Evolutionary conservation across 2,888 invertebrate species (phyloP), one percentile per base, ranked within the genome.

Genomic region (Villa cingulata): DNA sequence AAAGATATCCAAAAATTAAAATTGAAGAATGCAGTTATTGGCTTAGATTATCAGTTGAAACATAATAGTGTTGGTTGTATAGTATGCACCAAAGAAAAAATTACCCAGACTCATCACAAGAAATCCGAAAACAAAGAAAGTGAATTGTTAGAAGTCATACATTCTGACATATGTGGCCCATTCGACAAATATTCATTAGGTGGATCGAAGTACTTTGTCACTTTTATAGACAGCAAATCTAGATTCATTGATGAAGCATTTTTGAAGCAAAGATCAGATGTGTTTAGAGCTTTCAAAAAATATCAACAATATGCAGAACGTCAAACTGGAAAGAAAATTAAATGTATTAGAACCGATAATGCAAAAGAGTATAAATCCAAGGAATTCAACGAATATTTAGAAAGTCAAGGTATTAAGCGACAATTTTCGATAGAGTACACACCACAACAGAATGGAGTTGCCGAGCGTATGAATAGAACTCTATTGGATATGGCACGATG

Each of bases 371-470:
- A 58, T 39, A 23, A 56, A 6, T 36, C 36, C 3, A 43, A 27
- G 5, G 34, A 53, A 43, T 37, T 58, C 16, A 41, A 44, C 19
- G 37, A 54, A 18, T 54, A 53, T 41, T 43, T 56, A 3, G 45
- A 51, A 23, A 36, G 48, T 14, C 41, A 56, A 41, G 57, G 58
- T 20, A 59, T 56, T 17, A 41, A 54, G 27, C 43, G 51, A 16
- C 55, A 57, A 38, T 48, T 46, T 36, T 55, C 55, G 5, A n/a
- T 23, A 4, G 40, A 40, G 50, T 56, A 56, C 39, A 51, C 54
- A 14, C 55, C 57, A 12, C 51, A 57, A 16, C 58, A 57, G 46
- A 59, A 59, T 37, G 57, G 58, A 14, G 52, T 59, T 10, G 55
- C 57, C 0, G 58, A 57, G n/a, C n/a, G n/a, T n/a, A n/a, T n/a